These are phyloP conservation scores for Bicyclus anynana DNA, from an alignment of 1,140 invertebrate species.

Conservation along the genomic window DNA sequence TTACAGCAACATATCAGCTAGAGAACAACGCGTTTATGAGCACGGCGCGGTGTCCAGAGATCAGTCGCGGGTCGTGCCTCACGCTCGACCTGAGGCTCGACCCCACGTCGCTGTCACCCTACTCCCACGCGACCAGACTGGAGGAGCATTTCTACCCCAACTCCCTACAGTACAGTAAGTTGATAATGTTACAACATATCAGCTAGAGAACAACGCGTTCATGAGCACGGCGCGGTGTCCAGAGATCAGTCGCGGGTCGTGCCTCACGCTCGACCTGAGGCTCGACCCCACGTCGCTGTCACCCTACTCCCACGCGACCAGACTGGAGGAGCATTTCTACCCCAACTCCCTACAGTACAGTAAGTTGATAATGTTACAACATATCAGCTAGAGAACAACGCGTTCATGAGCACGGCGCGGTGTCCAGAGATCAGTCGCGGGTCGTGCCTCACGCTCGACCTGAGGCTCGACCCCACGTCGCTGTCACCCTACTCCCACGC, in stretches of 20 bases:
- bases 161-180: slow-evolving; percentile 86
- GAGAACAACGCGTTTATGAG: slow-evolving; percentile 62
- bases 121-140: slow-evolving; percentile 73
- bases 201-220: slow-evolving; percentile 53
- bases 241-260: slow-evolving; percentile 30
- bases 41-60: slow-evolving; percentile 31
- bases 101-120: slow-evolving; percentile 52
- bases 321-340: slow-evolving; percentile 87
- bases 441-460: slow-evolving; percentile 36
- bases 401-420: slow-evolving; percentile 52
- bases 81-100: slow-evolving; percentile 52
- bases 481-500: slow-evolving; percentile 68
- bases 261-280: slow-evolving; percentile 42
- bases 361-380: slow-evolving; percentile 75
- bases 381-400: slow-evolving; percentile 47
- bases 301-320: slow-evolving; percentile 70
- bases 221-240: slow-evolving; percentile 44
- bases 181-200: slow-evolving; percentile 40
- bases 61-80: slow-evolving; percentile 29
- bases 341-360: slow-evolving; percentile 88
- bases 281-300: slow-evolving; percentile 51
- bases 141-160: slow-evolving; percentile 91
- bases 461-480: slow-evolving; percentile 45
- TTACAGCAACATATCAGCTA: slow-evolving; percentile 47
- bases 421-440: slow-evolving; percentile 35